Evolutionary conservation across 2,113 vertebrate genomes (phyloP).

Genomic region (Tor tambroides): DNA sequence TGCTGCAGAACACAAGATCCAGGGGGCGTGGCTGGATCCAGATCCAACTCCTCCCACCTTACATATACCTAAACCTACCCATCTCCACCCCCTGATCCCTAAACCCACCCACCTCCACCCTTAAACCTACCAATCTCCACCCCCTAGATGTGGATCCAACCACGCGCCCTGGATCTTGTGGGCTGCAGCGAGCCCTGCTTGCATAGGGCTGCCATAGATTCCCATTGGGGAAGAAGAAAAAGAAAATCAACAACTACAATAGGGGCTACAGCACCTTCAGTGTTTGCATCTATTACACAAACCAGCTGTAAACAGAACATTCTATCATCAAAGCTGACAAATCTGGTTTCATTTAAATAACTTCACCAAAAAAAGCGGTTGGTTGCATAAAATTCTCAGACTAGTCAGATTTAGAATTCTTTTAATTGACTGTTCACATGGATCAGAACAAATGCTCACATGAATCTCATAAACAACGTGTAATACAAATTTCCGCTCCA

Average conservation of each 20-base stretch:
- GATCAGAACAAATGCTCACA: neutral
- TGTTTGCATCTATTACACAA: neutral
- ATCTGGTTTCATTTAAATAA: neutral
- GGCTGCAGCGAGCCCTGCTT: too few relatives aligned
- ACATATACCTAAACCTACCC: too few relatives aligned
- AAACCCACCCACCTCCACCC: too few relatives aligned
- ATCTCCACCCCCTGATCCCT: too few relatives aligned
- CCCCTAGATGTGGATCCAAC: too few relatives aligned
- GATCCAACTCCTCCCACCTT: too few relatives aligned
- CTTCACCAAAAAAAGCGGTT: neutral
- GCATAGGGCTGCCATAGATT: neutral
- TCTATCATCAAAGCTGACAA: neutral
- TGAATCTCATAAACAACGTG: neutral
- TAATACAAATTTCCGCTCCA: neutral
- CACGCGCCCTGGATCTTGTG: too few relatives aligned
- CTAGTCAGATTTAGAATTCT: neutral
- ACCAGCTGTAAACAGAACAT: neutral
- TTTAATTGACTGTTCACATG: conserved; percentile 11
- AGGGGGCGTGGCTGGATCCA: too few relatives aligned
- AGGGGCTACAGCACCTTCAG: neutral
- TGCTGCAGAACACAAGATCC: too few relatives aligned
- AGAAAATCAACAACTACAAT: neutral
- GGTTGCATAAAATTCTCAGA: neutral
- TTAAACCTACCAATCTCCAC: too few relatives aligned
- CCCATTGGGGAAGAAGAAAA: neutral